phyloP scores from a whole-genome alignment of 2,113 vertebrate genomes.

The Holacanthus passer region DNA sequence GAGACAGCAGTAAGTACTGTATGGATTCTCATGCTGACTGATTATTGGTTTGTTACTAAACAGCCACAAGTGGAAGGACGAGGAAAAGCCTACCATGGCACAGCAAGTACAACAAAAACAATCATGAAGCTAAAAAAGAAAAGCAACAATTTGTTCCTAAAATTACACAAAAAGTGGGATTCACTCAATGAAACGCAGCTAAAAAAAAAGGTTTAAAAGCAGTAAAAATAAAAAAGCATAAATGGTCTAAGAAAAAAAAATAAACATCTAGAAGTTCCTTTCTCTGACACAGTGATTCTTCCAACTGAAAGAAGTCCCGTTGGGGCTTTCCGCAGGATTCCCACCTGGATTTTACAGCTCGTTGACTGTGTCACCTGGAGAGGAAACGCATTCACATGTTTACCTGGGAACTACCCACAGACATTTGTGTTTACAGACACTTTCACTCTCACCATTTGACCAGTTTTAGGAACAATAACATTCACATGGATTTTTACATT shows the following conservation, averaged over 20 bases:
- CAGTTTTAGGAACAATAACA: too few species aligned
- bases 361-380: slow-evolving; percentile 69
- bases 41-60: background rate
- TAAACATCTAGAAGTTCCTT: slow-evolving; percentile 24
- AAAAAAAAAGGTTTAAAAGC: slow-evolving; percentile 20
- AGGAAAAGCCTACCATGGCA: too few species aligned
- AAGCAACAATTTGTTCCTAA: background rate
- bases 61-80: background rate
- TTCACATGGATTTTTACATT: too few species aligned
- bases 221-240: slow-evolving; percentile 17
- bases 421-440: too few species aligned
- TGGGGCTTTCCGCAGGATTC: background rate
- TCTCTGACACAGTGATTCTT: slow-evolving; percentile 34
- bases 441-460: too few species aligned
- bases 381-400: background rate
- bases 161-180: slow-evolving; percentile 8
- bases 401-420: background rate
- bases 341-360: slow-evolving; percentile 35
- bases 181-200: background rate
- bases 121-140: background rate
- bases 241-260: slow-evolving; percentile 12
- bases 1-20: background rate
- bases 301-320: background rate
- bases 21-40: background rate
- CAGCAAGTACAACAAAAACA: background rate